These are phyloP conservation scores for Gortyna flavago DNA, from an alignment of 2,888 invertebrate species.

Conservation along the genomic window DNA sequence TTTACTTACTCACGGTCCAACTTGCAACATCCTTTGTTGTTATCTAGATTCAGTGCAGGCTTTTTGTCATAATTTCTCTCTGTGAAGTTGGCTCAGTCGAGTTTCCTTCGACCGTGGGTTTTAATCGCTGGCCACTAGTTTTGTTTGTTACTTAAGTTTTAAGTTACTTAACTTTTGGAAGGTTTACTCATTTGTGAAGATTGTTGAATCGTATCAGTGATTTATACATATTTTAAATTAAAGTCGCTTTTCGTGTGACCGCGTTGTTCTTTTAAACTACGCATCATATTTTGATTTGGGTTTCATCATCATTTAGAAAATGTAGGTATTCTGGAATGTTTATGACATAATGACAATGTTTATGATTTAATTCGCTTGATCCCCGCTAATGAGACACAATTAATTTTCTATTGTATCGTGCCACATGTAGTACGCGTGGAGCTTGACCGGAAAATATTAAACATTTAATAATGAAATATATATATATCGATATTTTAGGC, in stretches of 20 bases:
- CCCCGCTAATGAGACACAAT: too few relatives aligned
- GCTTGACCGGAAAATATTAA: too few relatives aligned
- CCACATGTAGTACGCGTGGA: too few relatives aligned
- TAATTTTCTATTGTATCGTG: too few relatives aligned
- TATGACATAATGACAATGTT: too few relatives aligned
- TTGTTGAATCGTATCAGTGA: not conserved
- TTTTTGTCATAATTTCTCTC: slow-evolving; percentile 57
- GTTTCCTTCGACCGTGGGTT: slow-evolving; percentile 25
- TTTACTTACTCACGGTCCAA: slow-evolving; percentile 44
- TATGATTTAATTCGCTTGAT: too few relatives aligned
- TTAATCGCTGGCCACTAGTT: slow-evolving; percentile 38
- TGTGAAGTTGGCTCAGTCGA: slow-evolving; percentile 25
- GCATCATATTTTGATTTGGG: not conserved
- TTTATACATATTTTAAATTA: not conserved
- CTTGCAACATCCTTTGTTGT: slow-evolving; percentile 47
- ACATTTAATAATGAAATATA: too few relatives aligned
- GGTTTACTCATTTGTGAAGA: slow-evolving; percentile 8
- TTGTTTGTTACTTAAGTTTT: slow-evolving; percentile 31
- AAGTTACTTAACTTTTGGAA: slow-evolving; percentile 8
- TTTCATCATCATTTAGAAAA: not conserved
- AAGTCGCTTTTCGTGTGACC: not conserved
- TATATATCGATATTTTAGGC: not conserved
- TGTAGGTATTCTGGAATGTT: not conserved
- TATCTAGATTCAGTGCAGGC: slow-evolving; percentile 53
- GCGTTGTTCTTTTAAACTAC: not conserved